Evolutionary conservation across 2,797 vertebrate species (phyloP), one percentile per base, ranked within the genome.

Genomic region (Protonibea diacanthus): DNA sequence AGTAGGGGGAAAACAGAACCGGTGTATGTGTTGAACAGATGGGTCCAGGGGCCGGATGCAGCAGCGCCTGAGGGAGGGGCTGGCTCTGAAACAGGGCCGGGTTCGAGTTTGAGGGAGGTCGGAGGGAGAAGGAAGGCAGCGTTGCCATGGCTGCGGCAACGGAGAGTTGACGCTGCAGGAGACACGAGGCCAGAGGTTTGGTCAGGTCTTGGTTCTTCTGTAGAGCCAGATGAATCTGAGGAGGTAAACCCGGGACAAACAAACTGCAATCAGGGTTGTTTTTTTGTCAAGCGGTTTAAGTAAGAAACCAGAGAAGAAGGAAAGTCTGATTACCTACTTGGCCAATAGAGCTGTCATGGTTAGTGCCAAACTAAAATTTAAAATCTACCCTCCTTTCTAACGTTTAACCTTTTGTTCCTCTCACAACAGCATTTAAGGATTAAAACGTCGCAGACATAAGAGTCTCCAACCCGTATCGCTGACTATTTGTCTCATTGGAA

Each of bases 1-100:
- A 99, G 91, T 97, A 99, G 29, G 97, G 97, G 86, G 97, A 95
- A 83, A 99, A 98, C 75, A 98, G 95, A 80, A 98, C 93, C 0
- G 96, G 95, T 6, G 96, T 94, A 91, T 97, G 97, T 81, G 96
- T 75, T 51, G 96, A 95, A 91, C 97, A 95, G 93, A 98, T 96
- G 90, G 96, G 95, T 82, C 96, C 96, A 0, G 97, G 95, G 53
- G 95, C 95, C 11, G 96, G 95, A 76, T 96, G 94, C 68, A 99
- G 95, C 72, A 98, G 94, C 2, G 96, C 94, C 53, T 96, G 96
- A 76, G 95, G 94, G 71, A 97, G 96, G 13, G 96, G 94, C 40
- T 96, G 96, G 59, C 93, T 94, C 92, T 96, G 97, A 93, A 97
- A 97, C 51, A 97, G 94, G 20, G 96, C 87, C 13, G 96, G 95